Evolutionary conservation across 2,888 invertebrate species (phyloP), one percentile per base, ranked within the genome.

Genomic region (Drosophila anceps): DNA sequence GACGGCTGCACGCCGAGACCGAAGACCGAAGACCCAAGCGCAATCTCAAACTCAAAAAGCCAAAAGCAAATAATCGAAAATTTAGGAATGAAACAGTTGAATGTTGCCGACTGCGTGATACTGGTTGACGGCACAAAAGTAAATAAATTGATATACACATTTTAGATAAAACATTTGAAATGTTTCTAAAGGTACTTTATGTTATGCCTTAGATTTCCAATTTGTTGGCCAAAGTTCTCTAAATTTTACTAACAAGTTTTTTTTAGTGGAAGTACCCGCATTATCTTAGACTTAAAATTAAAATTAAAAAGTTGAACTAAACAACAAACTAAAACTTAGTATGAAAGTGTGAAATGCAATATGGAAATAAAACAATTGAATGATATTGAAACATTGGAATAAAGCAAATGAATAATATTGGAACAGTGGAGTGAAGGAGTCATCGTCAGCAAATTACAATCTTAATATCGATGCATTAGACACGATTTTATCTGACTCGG

Each of bases 1-100:
- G 43, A 29, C 12, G 61, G 67, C 65, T 50, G 53, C 59, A 63
- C 35, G 60, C 69, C 58, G 61, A 73, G 12, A 58, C 27, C 31
- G 13, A 8, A 73, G 12, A 58, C 27, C 31, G 13, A 8, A 55
- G 31, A 50, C 37, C 57, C 58, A 31, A 69, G 4, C 33, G 10
- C 13, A 51, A 48, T 24, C 31, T n/a, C 24, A 65, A 51, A 24
- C 18, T 33, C 44, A 18, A 58, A 35, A 27, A 35, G 20, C 15
- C 31, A 33, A 51, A 65, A 43, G 43, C 31, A 41, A 58, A 43
- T 44, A 58, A 10, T 20, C 33, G 15, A 58, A 44, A 35, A 29
- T 6, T 1, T 18, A 31, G 39, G 43, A 57, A 43, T 4, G 15
- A 24, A 10, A 6, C 35, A 3, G 4, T 27, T 37, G 27, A n/a